Evolutionary conservation across 2,797 vertebrate genomes (phyloP).

Genomic region (Saxicola maurus): DNA sequence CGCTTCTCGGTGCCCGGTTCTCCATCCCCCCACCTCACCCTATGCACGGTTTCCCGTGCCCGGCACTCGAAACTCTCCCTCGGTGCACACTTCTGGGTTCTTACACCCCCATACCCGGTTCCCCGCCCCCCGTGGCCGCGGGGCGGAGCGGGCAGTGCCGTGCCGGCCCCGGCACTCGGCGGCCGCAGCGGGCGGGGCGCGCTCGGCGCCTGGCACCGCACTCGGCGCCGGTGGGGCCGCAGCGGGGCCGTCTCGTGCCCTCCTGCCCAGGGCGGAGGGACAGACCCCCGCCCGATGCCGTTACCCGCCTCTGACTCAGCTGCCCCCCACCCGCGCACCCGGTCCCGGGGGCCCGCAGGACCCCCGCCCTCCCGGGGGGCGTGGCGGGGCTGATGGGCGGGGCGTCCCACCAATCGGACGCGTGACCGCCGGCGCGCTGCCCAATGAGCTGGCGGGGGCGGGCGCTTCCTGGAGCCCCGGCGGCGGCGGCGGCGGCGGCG

Average conservation of each 20-base stretch:
- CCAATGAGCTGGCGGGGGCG: background rate
- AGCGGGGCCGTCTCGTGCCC: background rate
- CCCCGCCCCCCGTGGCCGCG: background rate
- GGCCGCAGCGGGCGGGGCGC: background rate
- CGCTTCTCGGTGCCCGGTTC: background rate
- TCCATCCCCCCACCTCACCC: background rate
- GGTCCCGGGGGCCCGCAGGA: background rate
- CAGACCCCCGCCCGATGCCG: background rate
- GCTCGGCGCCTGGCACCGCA: background rate
- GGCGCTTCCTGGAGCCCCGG: background rate
- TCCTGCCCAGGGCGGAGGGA: background rate
- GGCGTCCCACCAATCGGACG: background rate
- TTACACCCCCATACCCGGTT: background rate
- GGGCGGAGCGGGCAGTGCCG: background rate
- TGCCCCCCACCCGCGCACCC: background rate
- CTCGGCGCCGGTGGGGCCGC: background rate
- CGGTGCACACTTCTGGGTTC: background rate
- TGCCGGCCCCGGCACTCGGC: background rate
- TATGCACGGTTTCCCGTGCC: background rate
- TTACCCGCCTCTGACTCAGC: background rate
- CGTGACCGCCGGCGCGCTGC: background rate
- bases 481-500: background rate
- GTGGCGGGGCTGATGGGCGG: background rate
- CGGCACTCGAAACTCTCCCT: background rate
- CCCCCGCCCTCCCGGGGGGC: background rate